These are phyloP conservation scores for Cuculus canorus DNA, from an alignment of 2,797 vertebrate species.

Conservation along the genomic window DNA sequence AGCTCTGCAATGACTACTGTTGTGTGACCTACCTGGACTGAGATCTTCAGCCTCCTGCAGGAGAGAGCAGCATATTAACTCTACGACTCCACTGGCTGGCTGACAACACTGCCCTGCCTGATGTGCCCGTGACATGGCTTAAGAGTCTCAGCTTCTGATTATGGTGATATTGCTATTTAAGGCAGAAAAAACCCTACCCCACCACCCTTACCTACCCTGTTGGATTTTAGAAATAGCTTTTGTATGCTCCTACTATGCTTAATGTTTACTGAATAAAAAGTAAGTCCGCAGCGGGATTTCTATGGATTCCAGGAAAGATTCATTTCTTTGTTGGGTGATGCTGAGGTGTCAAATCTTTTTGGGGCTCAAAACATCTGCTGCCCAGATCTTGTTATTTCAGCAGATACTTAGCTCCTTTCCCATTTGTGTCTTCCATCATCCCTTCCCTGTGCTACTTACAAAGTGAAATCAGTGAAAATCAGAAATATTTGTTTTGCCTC, in stretches of 20 bases:
- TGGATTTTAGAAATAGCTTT: background rate
- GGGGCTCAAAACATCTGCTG: background rate
- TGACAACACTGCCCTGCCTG: background rate
- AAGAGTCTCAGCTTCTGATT: constrained; percentile 1
- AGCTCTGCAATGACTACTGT: constrained; percentile 1
- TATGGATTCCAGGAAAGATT: background rate
- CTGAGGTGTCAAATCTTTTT: background rate
- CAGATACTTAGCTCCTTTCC: constrained; percentile 24
- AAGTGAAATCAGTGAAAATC: constrained; percentile 26
- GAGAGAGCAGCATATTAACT: background rate
- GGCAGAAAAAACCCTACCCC: background rate
- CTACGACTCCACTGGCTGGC: background rate
- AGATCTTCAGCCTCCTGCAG: constrained; percentile 7
- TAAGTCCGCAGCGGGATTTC: background rate
- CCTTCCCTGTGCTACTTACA: background rate
- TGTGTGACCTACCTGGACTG: constrained; percentile 48
- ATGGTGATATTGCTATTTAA: background rate
- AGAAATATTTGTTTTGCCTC: constrained; percentile 16
- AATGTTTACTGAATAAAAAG: background rate
- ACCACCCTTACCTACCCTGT: background rate
- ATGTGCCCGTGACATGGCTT: rapidly evolving
- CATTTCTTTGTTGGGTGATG: background rate
- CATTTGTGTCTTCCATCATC: background rate
- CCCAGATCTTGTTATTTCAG: background rate
- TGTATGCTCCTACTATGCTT: background rate